Evolutionary conservation across 1,140 invertebrate species (phyloP).

Genomic region (Ganaspis sp.): DNA sequence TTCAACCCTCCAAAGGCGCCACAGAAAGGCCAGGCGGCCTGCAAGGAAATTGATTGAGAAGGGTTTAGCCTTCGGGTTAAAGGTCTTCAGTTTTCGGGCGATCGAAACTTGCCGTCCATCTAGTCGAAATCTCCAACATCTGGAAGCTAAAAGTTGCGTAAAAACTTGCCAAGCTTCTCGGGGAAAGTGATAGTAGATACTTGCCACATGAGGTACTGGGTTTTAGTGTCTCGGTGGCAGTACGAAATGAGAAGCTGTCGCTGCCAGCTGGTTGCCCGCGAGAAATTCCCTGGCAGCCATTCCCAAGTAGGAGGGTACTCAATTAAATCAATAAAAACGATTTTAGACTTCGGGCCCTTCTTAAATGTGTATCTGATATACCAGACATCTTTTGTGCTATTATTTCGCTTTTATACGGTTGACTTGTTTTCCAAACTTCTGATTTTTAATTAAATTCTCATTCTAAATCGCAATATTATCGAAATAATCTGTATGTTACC

Average conservation of each 20-base stretch:
- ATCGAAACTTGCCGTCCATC: conserved; percentile 37
- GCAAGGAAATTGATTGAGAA: conserved; percentile 75
- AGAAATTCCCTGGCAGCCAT: conserved; percentile 71
- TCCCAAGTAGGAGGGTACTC: conserved; percentile 56
- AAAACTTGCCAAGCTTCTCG: background rate
- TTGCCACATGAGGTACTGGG: background rate
- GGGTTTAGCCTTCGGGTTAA: conserved; percentile 59
- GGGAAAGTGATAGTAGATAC: background rate
- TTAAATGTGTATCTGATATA: too few relatives aligned
- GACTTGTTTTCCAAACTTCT: too few relatives aligned
- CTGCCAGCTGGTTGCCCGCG: conserved; percentile 69
- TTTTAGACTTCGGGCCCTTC: background rate
- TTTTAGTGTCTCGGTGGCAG: conserved; percentile 40
- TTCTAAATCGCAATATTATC: too few relatives aligned
- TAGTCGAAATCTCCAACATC: background rate
- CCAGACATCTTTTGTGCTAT: too few relatives aligned
- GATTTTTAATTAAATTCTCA: too few relatives aligned
- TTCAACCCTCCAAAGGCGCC: conserved; percentile 68
- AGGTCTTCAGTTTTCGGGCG: conserved; percentile 45
- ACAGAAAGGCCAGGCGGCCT: conserved; percentile 62
- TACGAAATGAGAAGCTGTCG: conserved; percentile 72
- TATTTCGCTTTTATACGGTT: too few relatives aligned
- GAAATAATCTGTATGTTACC: too few relatives aligned
- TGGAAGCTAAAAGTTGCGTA: background rate
- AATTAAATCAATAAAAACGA: background rate